Conservation (phyloP, 2,113 vertebrate species). For the Trichechus manatus region DNA sequence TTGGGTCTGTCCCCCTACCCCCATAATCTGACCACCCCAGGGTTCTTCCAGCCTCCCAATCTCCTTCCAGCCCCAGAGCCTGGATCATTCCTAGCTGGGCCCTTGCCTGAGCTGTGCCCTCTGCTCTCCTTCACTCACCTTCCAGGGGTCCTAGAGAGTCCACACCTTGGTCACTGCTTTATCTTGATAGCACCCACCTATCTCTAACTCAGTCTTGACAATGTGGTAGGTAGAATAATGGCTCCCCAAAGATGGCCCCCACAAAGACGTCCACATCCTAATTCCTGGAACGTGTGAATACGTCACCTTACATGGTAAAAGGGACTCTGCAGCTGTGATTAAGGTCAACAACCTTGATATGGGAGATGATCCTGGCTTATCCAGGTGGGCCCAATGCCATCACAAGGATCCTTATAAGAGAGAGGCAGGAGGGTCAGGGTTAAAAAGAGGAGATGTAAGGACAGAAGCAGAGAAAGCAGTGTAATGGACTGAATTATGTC, state of each 20-base stretch:
- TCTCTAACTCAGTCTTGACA: too few species aligned
- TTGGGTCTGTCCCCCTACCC: accelerated
- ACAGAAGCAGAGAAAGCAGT: neutral
- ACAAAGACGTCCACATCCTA: neutral
- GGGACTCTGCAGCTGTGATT: neutral
- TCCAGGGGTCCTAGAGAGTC: neutral
- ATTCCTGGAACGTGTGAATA: neutral
- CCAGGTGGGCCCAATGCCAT: accelerated
- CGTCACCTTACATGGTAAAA: neutral
- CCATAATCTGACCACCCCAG: neutral
- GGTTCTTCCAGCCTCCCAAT: neutral
- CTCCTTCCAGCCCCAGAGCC: neutral
- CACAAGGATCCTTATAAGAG: neutral
- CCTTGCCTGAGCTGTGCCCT: neutral
- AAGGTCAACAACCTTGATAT: too few species aligned
- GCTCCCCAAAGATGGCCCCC: neutral
- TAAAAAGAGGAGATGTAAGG: neutral
- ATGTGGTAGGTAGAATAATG: accelerated
- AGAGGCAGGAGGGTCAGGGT: neutral
- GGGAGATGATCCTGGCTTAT: accelerated
- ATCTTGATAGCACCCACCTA: accelerated
- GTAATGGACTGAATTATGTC: too few species aligned
- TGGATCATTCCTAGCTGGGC: neutral
- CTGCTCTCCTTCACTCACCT: accelerated
- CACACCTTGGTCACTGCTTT: accelerated